Evolutionary conservation across 1,140 invertebrate species (phyloP), one percentile per base, ranked within the genome.

Genomic region (Drosophila sturtevanti): DNA sequence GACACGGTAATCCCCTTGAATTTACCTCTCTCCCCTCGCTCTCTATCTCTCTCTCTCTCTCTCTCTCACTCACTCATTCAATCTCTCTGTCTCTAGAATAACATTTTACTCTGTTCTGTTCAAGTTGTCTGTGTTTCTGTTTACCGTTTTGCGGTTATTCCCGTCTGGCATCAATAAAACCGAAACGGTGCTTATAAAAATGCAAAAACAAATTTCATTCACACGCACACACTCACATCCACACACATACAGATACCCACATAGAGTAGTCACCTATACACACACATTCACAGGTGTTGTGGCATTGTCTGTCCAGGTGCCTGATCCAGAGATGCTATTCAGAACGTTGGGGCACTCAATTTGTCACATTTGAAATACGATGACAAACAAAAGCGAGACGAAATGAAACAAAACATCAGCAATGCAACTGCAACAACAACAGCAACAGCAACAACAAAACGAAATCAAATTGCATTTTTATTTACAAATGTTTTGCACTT

Each of bases 381-480:
- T 61, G 79, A 79, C 79, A 68, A 65, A 77, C 72, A 78, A 48
- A 78, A 55, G 52, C 60, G 63, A 68, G 72, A 71, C 85, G 59
- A 86, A 89, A 90, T 86, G 63, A 70, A 89, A 89, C 41, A 44
- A 44, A 44, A 44, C 14, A 44, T 9, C 41, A 44, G 41, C 14
- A 9, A 44, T 14, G 6, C n/a, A 48, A 21, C 61, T 34, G 48
- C 6, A 55, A 35, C 62, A 77, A 60, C 62, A 66, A 4, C 37
- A n/a, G 11, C 38, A 41, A 14, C 60, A 38, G 48, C 6, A 55
- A 35, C 63, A 77, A 60, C 62, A 66, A 68, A 75, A 74, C 85
- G 59, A 90, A 89, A 89, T 86, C 69, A 70, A 89, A 89, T 90
- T 90, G 81, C 81, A 90, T 89, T 89, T 90, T 90, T 90, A 90